These are phyloP conservation scores for Pachyramphus minor DNA, from an alignment of 2,113 vertebrate species.

Conservation along the genomic window DNA sequence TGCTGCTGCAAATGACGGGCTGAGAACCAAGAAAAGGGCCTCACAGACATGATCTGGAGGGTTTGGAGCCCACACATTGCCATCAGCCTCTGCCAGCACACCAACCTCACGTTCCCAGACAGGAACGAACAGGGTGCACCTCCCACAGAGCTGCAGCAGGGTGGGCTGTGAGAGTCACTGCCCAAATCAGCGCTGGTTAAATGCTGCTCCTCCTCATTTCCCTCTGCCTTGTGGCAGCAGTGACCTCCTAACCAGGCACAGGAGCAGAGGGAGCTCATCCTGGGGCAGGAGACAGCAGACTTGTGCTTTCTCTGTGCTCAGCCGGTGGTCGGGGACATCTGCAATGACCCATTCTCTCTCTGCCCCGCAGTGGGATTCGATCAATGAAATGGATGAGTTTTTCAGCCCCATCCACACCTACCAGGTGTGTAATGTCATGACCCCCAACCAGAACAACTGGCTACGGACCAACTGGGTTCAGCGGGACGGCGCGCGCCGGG, in stretches of 20 bases:
- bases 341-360: not conserved
- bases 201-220: not conserved
- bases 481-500: slow-evolving; percentile 84
- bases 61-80: not conserved
- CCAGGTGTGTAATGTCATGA: slow-evolving; percentile 98
- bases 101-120: not conserved
- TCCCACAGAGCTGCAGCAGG: not conserved
- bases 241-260: not conserved
- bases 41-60: not conserved
- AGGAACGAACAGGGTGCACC: not conserved
- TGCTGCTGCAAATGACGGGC: not conserved
- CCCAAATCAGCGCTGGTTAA: not conserved
- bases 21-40: not conserved
- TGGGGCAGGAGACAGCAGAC: not conserved
- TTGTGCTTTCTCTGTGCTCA: not conserved
- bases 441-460: slow-evolving; percentile 98
- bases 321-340: accelerated
- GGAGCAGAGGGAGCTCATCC: not conserved
- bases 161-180: not conserved
- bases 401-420: slow-evolving; percentile 96
- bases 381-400: slow-evolving; percentile 96
- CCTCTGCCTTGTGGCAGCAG: not conserved
- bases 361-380: slow-evolving; percentile 89
- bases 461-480: slow-evolving; percentile 90
- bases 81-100: not conserved